A percentile compares a stretch with the other conserved stretches of the same genome.
Evolutionary conservation across 2,888 invertebrate species (phyloP).

Genomic region (Candidula unifasciata): DNA sequence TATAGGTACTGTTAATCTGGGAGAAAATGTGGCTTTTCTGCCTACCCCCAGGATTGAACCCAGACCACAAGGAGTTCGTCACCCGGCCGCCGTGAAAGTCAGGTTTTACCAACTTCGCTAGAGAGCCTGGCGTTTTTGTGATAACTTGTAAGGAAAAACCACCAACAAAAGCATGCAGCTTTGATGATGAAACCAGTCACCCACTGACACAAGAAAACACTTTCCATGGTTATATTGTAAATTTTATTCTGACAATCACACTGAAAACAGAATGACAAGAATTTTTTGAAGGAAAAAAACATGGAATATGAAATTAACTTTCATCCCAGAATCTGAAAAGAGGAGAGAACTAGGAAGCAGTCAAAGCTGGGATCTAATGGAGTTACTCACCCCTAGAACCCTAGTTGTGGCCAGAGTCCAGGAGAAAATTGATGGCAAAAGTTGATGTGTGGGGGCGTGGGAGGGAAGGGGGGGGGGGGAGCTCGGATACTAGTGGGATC

Average conservation of each 20-base stretch:
- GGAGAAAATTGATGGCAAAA: too few species aligned
- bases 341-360: background rate
- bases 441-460: background rate
- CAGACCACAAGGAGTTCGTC: too few species aligned
- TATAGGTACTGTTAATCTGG: too few species aligned
- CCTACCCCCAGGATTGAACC: too few species aligned
- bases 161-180: too few species aligned
- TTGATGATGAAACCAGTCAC: background rate
- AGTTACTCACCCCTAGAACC: background rate
- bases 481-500: background rate
- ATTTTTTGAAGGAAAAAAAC: background rate
- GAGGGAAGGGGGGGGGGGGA: background rate
- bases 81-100: too few species aligned
- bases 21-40: too few species aligned
- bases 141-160: too few species aligned
- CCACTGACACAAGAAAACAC: background rate
- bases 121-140: too few species aligned
- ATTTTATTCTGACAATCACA: conserved; percentile 28
- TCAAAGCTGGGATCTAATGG: background rate
- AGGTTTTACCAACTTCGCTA: too few species aligned
- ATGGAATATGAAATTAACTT: background rate
- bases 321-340: conserved; percentile 13
- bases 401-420: background rate
- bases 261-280: conserved; percentile 24
- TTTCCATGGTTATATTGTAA: background rate